Evolutionary conservation across 2,113 vertebrate genomes (phyloP).

Genomic region (Pterocles orientalis): DNA sequence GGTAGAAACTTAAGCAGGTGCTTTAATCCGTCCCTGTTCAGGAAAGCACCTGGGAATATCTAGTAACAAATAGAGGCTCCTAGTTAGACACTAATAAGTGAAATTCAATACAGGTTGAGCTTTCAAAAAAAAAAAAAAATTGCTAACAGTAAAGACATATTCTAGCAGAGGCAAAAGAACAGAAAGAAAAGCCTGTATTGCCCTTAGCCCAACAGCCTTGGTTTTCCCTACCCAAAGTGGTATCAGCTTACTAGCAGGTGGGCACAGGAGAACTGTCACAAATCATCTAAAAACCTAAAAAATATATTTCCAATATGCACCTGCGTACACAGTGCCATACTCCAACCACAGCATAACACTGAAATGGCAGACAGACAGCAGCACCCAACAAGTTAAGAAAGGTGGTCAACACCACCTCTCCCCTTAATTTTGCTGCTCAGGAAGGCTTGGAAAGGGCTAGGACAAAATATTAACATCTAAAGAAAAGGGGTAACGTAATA

Average conservation of each 20-base stretch:
- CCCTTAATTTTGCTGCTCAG: neutral
- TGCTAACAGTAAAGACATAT: neutral
- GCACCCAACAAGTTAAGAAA: neutral
- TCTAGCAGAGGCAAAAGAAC: neutral
- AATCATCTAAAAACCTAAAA: neutral
- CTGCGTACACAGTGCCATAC: rapidly evolving
- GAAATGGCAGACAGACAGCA: neutral
- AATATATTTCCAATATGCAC: neutral
- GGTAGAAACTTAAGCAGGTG: neutral
- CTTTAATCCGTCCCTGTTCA: neutral
- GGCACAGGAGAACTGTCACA: neutral
- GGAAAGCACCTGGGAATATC: neutral
- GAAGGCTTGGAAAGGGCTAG: neutral
- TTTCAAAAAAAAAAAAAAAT: neutral
- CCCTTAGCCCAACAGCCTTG: neutral
- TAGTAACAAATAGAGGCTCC: neutral
- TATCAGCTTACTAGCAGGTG: neutral
- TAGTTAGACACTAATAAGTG: neutral
- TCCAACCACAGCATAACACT: neutral
- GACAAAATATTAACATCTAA: neutral
- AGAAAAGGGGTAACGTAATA: neutral
- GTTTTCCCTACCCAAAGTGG: neutral
- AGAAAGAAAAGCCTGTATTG: neutral
- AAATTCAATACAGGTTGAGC: neutral
- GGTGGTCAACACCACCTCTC: neutral